Evolutionary conservation across 2,888 invertebrate genomes (phyloP).

Genomic region (Stegophylla sp.): DNA sequence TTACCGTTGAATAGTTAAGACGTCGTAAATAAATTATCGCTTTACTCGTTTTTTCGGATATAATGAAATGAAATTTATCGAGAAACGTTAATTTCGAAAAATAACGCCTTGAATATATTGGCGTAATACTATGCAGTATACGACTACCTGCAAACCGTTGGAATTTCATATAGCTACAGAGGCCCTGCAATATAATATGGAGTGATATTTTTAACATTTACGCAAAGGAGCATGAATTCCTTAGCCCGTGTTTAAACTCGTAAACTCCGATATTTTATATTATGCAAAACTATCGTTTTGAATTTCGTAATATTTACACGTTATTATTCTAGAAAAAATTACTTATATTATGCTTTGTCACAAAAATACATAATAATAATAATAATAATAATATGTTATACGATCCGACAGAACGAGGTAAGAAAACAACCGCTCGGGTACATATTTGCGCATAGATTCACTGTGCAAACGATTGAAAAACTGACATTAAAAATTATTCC

Average conservation of each 20-base stretch:
- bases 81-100: not conserved
- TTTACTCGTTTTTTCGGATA: slow-evolving; percentile 4
- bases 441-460: not conserved
- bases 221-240: not conserved
- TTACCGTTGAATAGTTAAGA: not conserved
- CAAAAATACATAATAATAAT: too few species aligned
- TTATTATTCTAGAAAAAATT: too few species aligned
- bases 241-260: not conserved
- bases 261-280: too few species aligned
- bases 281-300: too few species aligned
- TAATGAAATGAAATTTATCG: slow-evolving; percentile 17
- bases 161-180: not conserved
- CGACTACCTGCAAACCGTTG: not conserved
- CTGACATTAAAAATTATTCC: not conserved
- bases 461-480: not conserved
- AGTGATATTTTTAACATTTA: too few species aligned
- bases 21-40: slow-evolving; percentile 13
- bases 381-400: too few species aligned
- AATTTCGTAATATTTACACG: too few species aligned
- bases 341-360: too few species aligned
- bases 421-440: too few species aligned
- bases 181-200: too few species aligned
- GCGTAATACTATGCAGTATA: not conserved
- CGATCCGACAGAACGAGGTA: too few species aligned
- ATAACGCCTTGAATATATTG: not conserved